These are phyloP conservation scores for Choreutis nemorana DNA, from an alignment of 2,888 invertebrate species.

Conservation along the genomic window DNA sequence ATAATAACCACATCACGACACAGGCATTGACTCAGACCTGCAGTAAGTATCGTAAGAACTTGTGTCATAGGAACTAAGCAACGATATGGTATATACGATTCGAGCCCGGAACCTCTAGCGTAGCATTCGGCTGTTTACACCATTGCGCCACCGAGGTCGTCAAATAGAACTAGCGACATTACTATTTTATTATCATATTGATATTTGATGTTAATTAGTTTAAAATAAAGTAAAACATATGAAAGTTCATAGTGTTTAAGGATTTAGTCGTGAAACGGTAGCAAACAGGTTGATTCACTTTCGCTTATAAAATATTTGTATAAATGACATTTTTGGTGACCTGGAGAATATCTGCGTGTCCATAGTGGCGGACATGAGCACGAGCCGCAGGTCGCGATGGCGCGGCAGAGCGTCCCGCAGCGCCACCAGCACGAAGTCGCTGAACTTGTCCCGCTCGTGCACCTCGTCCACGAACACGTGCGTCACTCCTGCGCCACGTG, in stretches of 20 bases:
- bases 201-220: no score
- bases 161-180: no score
- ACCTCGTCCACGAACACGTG: slow-evolving; percentile 94
- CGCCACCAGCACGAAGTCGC: slow-evolving; percentile 91
- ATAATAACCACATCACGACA: no score
- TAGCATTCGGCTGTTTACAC: no score
- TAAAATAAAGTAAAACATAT: not conserved
- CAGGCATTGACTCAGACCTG: no score
- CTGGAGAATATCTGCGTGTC: slow-evolving; percentile 82
- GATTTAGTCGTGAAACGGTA: no score
- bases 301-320: not conserved
- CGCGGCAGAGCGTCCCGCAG: slow-evolving; percentile 77
- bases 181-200: no score
- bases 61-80: no score
- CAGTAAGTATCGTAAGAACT: no score
- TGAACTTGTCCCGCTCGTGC: slow-evolving; percentile 92
- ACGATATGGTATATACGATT: no score
- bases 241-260: not conserved
- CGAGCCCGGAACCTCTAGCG: no score
- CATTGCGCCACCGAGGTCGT: no score
- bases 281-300: not conserved
- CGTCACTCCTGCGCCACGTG: slow-evolving; percentile 74
- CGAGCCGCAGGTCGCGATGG: slow-evolving; percentile 76
- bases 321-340: slow-evolving; percentile 16
- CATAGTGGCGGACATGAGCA: slow-evolving; percentile 96